Evolutionary conservation across 2,888 invertebrate genomes (phyloP), one percentile per base, ranked within the genome.

Genomic region (Microplitis manilae): DNA sequence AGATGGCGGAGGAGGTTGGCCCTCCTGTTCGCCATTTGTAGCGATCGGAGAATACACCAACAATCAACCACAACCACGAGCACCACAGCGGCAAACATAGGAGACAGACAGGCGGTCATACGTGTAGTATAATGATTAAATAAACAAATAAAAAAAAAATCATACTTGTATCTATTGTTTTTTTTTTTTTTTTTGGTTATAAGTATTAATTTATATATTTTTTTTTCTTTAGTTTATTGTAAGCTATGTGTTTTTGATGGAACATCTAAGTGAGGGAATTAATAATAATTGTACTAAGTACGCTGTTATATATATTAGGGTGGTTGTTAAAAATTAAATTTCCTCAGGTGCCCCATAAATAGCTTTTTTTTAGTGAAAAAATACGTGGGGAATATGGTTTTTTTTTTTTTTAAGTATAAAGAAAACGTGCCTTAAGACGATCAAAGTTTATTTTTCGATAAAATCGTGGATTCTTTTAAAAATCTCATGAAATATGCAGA

Each of bases 1-100:
- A 86, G 87, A 86, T 87, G 88, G 87, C 87, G 88, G 87, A 89
- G 89, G 90, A 89, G 90, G 86, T 85, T 87, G 87, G 87, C 88
- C 87, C 90, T 90, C 90, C 90, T 90, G 87, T 89, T 88, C 88
- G 87, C 87, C 88, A 88, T 87, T 81, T 81, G 82, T 81, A 87
- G 89, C 87, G 87, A 88, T 88, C 88, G 88, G 88, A 89, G 89
- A 89, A 89, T 88, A 89, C 89, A 90, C 90, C 90, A 90, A 90
- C 89, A 90, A 90, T 89, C 89, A 90, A 90, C 90, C 90, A 90
- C 88, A 89, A 89, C 89, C 89, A 89, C 89, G 89, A 89, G 89
- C 89, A 89, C 88, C 89, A 89, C 90, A 90, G 89, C 89, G 89
- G 88, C 89, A 90, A 89, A 90, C 89, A 89, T 89, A 88, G 86